Evolutionary conservation across 2,113 vertebrate species (phyloP), one percentile per base, ranked within the genome.

Genomic region (Connochaetes taurinus): DNA sequence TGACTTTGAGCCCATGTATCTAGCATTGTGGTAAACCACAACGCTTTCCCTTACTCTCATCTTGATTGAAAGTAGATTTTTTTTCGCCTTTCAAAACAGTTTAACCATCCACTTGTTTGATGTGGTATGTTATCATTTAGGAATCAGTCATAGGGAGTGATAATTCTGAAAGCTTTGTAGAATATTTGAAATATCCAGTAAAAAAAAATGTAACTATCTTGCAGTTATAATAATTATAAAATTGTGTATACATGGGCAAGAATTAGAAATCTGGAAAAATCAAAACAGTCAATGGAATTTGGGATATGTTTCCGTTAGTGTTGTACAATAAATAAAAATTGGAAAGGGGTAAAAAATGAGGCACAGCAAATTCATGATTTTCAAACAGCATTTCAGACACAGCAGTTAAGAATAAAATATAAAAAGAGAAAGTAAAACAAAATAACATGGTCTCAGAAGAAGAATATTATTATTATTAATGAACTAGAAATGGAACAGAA

Each of bases 1-100:
- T 94, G 74, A 96, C 78, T 93, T 82, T 94, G 90, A 96, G 31
- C 85, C 95, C 45, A 82, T 95, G 97, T 95, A 57, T 93, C 58
- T 88, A 91, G 60, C 83, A 82, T 78, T 96, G 60, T 78, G 97
- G 91, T 97, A 92, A 97, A 97, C 88, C 67, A 92, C 88, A 97
- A 25, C 0, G 58, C 36, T 97, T 95, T 91, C 29, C 55, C 40
- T 78, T 14, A 89, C 74, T 91, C 3, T 36, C 15, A 25, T 95
- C 97, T 98, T 82, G 92, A 62, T 36, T 89, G 71, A 97, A 95
- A 93, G 52, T 93, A 78, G 45, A 16, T 50, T 47, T 60, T 94
- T 76, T 89, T 40, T 1, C 36, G 27, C 19, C 50, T 21, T 97
- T 87, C 9, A 92, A 95, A 95, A 78, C 31, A 91, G 10, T 80